phyloP scores from a whole-genome alignment of 2,888 invertebrate genomes.

The Dichetophora obliterata region DNA sequence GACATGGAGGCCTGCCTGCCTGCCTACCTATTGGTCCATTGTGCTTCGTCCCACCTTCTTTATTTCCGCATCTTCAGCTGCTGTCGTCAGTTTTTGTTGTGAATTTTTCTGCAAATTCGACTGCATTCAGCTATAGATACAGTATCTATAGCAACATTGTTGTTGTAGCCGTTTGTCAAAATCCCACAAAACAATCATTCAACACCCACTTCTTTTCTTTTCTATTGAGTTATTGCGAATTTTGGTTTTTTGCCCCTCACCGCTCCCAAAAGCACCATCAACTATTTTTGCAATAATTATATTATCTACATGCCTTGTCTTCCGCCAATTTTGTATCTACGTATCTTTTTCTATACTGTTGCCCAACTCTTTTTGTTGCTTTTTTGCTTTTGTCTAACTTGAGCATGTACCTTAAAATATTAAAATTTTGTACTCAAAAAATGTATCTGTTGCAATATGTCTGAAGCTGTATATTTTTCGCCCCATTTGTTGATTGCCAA shows the following conservation, averaged over 20 bases:
- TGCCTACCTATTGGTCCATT: too few relatives aligned
- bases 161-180: too few relatives aligned
- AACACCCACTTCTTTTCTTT: neutral
- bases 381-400: too few relatives aligned
- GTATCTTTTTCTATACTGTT: neutral
- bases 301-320: too few relatives aligned
- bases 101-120: neutral
- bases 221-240: too few relatives aligned
- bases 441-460: neutral
- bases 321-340: neutral
- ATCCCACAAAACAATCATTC: too few relatives aligned
- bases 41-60: neutral
- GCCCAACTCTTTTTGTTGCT: too few relatives aligned
- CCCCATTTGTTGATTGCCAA: constrained; percentile 12
- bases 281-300: neutral
- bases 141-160: neutral
- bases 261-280: too few relatives aligned
- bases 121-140: neutral
- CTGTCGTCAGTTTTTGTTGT: neutral
- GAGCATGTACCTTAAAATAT: neutral
- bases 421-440: neutral
- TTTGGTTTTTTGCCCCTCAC: neutral
- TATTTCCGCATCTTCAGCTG: neutral
- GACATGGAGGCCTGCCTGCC: too few relatives aligned
- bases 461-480: neutral